These are phyloP conservation scores for Corythaeola cristata DNA, from an alignment of 2,113 vertebrate species.

Conservation along the genomic window DNA sequence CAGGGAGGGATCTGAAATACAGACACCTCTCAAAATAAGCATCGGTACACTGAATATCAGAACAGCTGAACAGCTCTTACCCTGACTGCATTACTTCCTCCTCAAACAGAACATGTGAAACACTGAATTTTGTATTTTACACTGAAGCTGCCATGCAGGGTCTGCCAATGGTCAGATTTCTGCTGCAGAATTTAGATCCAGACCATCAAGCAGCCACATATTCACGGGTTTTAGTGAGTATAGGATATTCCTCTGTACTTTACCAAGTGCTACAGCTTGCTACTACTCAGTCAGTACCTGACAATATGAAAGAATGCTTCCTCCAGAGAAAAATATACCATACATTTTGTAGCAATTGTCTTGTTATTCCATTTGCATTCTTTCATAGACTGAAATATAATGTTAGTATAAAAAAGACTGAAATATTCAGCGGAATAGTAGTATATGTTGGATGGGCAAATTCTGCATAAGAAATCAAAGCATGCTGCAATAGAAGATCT, in stretches of 20 bases:
- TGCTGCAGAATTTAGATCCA: not conserved
- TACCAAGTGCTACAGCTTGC: not conserved
- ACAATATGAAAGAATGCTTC: not conserved
- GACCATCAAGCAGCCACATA: not conserved
- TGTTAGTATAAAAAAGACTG: not conserved
- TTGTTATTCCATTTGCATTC: not conserved
- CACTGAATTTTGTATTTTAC: not conserved
- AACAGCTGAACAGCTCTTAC: not conserved
- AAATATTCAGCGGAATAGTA: not conserved
- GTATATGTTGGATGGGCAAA: not conserved
- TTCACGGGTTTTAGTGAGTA: fast-evolving
- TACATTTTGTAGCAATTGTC: not conserved
- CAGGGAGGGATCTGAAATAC: not conserved
- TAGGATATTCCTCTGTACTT: not conserved
- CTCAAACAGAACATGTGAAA: not conserved
- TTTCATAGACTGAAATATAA: not conserved
- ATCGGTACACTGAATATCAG: not conserved
- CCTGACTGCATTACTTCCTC: not conserved
- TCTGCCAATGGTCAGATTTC: not conserved
- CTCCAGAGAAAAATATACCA: not conserved
- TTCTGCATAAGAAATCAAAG: not conserved
- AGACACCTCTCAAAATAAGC: not conserved
- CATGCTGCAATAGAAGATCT: not conserved
- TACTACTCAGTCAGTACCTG: not conserved
- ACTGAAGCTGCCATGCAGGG: not conserved